Evolutionary conservation across 2,888 invertebrate genomes (phyloP).

Genomic region (Coenonympha glycerion): DNA sequence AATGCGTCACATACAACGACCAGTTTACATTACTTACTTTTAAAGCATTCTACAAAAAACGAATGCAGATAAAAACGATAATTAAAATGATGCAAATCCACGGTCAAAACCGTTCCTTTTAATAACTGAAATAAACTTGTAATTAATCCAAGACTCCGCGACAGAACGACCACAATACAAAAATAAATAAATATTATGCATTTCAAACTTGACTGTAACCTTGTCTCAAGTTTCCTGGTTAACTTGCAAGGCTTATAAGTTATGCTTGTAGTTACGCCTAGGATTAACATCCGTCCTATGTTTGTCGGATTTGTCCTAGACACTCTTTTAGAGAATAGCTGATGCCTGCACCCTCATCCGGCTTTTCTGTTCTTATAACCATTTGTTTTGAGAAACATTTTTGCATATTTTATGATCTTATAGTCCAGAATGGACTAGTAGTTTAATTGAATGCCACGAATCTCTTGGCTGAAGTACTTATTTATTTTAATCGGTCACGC

Average conservation of each 20-base stretch:
- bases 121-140: slow-evolving; percentile 2
- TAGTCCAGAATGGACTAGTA: no score
- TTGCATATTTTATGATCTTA: no score
- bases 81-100: neutral
- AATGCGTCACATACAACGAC: no score
- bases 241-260: slow-evolving; percentile 5
- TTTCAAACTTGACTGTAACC: slow-evolving; percentile 12
- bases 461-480: no score
- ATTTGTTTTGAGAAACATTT: no score
- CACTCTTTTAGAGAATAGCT: no score
- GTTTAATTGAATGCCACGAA: no score
- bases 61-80: neutral
- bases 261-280: neutral
- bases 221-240: slow-evolving; percentile 18
- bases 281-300: neutral
- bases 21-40: neutral
- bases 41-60: neutral
- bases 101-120: neutral
- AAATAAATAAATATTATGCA: slow-evolving; percentile 14
- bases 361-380: no score
- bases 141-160: neutral
- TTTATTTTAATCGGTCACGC: no score
- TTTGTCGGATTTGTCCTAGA: no score
- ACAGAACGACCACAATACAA: slow-evolving; percentile 1
- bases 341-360: no score